Conservation (phyloP, 2,113 vertebrate genomes). For the Cisticola juncidis region DNA sequence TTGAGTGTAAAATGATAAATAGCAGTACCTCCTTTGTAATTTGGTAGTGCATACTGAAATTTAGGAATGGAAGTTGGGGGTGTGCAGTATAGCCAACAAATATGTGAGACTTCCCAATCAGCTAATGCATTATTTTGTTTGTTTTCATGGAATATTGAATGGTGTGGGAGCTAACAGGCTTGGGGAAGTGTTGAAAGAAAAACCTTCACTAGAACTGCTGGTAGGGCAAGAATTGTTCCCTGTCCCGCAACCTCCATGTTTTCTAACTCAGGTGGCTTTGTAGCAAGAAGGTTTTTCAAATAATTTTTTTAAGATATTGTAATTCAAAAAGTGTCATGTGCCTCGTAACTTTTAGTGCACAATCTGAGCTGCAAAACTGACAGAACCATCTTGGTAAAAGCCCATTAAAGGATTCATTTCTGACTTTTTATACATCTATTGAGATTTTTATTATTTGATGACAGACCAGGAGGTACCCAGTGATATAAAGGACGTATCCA, state of each 20-base stretch:
- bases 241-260: background rate
- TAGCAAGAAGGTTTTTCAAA: background rate
- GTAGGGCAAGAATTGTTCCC: background rate
- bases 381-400: background rate
- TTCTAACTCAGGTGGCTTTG: background rate
- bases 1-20: background rate
- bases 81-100: background rate
- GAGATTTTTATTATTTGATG: constrained; percentile 1
- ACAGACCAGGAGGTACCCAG: background rate
- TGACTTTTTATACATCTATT: background rate
- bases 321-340: background rate
- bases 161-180: fast-evolving
- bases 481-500: background rate
- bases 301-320: fast-evolving
- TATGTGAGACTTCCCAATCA: background rate
- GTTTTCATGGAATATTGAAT: background rate
- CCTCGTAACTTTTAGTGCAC: background rate
- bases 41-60: background rate
- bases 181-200: background rate
- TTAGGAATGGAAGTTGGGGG: background rate
- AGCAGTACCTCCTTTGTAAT: background rate
- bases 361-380: background rate
- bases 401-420: background rate
- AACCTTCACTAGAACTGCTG: background rate
- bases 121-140: background rate